phyloP scores from a whole-genome alignment of 1,140 invertebrate species.

The Arctopsyche grandis region DNA sequence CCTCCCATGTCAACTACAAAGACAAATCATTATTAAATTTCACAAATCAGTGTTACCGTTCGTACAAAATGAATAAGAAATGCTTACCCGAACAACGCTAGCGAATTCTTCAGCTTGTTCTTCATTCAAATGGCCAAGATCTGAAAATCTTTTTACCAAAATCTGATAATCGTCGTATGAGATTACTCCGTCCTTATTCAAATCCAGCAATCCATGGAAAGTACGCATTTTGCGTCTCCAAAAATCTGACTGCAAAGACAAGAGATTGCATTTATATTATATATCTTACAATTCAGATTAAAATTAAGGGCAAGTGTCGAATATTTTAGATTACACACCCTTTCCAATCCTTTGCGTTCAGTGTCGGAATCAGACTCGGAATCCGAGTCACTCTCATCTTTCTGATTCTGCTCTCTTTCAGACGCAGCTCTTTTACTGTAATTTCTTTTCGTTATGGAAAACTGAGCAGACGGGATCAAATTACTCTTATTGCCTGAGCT shows the following conservation, averaged over 20 bases:
- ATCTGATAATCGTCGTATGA: slow-evolving; percentile 83
- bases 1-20: slow-evolving; percentile 79
- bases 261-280: slow-evolving; percentile 32
- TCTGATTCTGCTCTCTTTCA: slow-evolving; percentile 60
- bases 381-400: slow-evolving; percentile 65
- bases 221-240: slow-evolving; percentile 91
- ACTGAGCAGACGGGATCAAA: slow-evolving; percentile 38
- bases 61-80: slow-evolving; percentile 44
- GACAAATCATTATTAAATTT: neutral
- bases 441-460: slow-evolving; percentile 56
- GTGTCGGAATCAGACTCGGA: slow-evolving; percentile 71
- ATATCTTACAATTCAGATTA: neutral
- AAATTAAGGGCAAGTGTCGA: neutral
- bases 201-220: slow-evolving; percentile 80
- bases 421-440: slow-evolving; percentile 66
- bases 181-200: slow-evolving; percentile 87
- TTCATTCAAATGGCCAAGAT: slow-evolving; percentile 75
- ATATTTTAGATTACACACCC: slow-evolving; percentile 60
- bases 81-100: slow-evolving; percentile 71
- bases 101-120: slow-evolving; percentile 73
- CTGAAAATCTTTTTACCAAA: slow-evolving; percentile 76
- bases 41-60: neutral
- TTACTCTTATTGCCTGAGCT: slow-evolving; percentile 7
- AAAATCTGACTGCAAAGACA: slow-evolving; percentile 78
- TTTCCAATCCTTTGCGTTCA: slow-evolving; percentile 67